Percentiles rank a stretch among this genome's conserved stretches.
Evolutionary conservation across 2,113 vertebrate species (phyloP).

Genomic region (Podarcis cretensis): DNA sequence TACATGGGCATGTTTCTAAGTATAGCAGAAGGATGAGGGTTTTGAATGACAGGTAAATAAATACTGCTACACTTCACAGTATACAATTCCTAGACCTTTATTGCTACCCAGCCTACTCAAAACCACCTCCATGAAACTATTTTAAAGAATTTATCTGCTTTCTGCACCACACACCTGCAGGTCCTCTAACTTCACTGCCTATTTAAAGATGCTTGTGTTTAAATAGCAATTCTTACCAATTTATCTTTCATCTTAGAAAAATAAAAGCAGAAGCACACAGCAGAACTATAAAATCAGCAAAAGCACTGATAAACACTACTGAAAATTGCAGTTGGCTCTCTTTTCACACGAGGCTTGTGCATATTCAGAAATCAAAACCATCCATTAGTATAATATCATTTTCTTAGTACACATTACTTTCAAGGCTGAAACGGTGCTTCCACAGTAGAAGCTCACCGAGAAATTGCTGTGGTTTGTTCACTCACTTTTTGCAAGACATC

Average conservation of each 20-base stretch:
- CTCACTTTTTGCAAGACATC: background rate
- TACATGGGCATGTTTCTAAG: conserved; percentile 29
- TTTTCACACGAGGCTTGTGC: conserved; percentile 13
- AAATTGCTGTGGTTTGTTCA: background rate
- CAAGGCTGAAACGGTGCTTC: background rate
- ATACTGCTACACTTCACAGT: conserved; percentile 38
- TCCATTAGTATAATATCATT: conserved; percentile 25
- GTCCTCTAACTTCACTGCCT: conserved; percentile 41
- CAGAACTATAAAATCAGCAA: conserved; percentile 45
- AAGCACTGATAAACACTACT: conserved; percentile 12
- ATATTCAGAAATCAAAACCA: conserved; percentile 41
- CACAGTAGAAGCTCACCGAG: background rate
- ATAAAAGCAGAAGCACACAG: conserved; percentile 41
- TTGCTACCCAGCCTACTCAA: conserved; percentile 37
- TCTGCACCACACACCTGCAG: conserved; percentile 51
- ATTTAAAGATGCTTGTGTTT: conserved; percentile 49
- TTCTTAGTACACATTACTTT: background rate
- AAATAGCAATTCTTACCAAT: conserved; percentile 42
- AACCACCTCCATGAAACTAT: conserved; percentile 49
- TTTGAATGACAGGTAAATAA: conserved; percentile 53
- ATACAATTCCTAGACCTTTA: conserved; percentile 47
- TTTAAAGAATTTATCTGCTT: conserved; percentile 52
- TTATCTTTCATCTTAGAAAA: conserved; percentile 16
- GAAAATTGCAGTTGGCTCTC: conserved; percentile 7
- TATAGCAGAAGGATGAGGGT: conserved; percentile 9